Evolutionary conservation across 2,113 vertebrate genomes (phyloP).

Genomic region (Melozone crissalis): DNA sequence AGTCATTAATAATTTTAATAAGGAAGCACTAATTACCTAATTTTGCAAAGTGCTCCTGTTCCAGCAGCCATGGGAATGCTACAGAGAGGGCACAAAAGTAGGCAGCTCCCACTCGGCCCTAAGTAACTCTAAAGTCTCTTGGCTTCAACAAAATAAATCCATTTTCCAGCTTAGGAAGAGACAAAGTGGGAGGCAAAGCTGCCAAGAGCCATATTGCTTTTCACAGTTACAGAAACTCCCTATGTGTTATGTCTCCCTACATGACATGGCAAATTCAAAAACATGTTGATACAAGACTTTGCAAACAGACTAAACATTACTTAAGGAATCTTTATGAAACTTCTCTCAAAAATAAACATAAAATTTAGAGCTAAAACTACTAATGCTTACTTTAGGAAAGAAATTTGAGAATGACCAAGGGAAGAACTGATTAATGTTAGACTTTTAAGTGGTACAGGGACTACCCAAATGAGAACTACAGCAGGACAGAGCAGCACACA

Average conservation of each 20-base stretch:
- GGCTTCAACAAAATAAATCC: constrained; percentile 49
- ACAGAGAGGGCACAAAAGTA: neutral
- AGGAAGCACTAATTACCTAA: neutral
- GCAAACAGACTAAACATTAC: constrained; percentile 71
- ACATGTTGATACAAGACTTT: constrained; percentile 51
- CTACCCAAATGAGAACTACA: neutral
- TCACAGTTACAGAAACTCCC: constrained; percentile 32
- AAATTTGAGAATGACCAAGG: constrained; percentile 28
- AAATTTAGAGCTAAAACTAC: constrained; percentile 39
- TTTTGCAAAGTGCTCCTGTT: neutral
- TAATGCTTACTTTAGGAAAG: constrained; percentile 39
- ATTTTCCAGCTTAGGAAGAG: neutral
- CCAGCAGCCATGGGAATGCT: neutral
- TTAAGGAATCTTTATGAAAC: constrained; percentile 51
- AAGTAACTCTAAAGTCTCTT: constrained; percentile 50
- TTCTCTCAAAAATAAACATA: constrained; percentile 53
- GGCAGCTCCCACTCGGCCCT: neutral
- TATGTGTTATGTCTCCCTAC: constrained; percentile 6
- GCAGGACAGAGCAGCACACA: neutral
- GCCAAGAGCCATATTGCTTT: constrained; percentile 61
- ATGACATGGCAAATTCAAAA: constrained; percentile 31
- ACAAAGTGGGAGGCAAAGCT: constrained; percentile 8
- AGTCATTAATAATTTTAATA: constrained; percentile 40
- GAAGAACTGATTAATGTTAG: neutral
- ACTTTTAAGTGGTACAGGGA: neutral